These are phyloP conservation scores for Drymodes brunneopygia DNA, from an alignment of 2,113 vertebrate species.

Conservation along the genomic window DNA sequence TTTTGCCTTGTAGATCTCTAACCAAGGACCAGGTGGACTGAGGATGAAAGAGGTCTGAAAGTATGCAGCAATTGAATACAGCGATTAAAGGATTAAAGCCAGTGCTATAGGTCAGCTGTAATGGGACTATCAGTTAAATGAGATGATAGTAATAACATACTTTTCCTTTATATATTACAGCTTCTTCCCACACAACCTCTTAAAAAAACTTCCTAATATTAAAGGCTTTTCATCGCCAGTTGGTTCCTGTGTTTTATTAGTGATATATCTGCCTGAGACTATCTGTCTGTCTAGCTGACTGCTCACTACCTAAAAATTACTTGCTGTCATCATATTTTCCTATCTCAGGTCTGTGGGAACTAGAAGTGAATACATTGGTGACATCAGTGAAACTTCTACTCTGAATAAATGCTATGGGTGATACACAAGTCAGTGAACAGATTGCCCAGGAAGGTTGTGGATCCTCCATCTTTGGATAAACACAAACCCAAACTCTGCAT, in stretches of 20 bases:
- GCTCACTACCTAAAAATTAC: not conserved
- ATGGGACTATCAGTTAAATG: not conserved
- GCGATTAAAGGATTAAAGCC: not conserved
- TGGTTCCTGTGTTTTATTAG: not conserved
- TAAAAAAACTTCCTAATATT: not conserved
- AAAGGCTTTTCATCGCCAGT: not conserved
- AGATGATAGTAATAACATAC: not conserved
- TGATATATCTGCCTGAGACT: not conserved
- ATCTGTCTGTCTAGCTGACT: not conserved
- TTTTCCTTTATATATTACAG: not conserved
- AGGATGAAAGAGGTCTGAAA: not conserved
- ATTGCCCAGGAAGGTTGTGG: not conserved
- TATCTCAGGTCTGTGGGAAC: accelerated
- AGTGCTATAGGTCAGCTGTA: not conserved
- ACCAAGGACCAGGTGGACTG: not conserved
- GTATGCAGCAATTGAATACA: not conserved
- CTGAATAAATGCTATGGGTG: not conserved
- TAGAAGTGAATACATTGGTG: not conserved
- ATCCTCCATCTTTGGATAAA: not conserved
- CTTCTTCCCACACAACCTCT: not conserved
- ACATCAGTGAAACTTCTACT: not conserved
- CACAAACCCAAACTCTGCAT: not conserved
- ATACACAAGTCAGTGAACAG: not conserved
- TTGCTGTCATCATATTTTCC: not conserved
- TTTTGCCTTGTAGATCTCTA: not conserved